Conservation (phyloP, 2,113 vertebrate genomes). For the Corythornis vintsioides region DNA sequence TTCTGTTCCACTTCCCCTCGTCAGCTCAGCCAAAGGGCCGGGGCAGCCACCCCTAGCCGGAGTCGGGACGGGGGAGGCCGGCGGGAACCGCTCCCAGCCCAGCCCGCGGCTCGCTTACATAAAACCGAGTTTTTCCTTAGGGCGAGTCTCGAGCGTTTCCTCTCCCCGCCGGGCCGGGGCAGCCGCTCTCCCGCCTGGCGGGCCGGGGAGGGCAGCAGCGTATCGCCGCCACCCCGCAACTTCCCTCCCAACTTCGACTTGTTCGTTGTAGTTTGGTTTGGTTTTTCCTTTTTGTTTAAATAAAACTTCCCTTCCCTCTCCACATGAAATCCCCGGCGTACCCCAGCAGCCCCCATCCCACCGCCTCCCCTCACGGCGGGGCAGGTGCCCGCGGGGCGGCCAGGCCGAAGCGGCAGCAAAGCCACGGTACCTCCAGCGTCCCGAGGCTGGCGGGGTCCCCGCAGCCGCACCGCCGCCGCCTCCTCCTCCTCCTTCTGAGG, state of each 20-base stretch:
- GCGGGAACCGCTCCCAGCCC: background rate
- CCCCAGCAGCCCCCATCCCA: background rate
- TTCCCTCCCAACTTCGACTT: background rate
- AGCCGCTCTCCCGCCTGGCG: background rate
- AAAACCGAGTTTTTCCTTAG: background rate
- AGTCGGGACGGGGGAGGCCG: background rate
- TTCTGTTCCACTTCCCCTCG: fast-evolving
- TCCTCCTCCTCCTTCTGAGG: background rate
- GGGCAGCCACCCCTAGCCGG: background rate
- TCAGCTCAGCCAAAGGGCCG: background rate
- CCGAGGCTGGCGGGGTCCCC: background rate
- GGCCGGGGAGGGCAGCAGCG: background rate
- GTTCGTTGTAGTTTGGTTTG: too few species aligned
- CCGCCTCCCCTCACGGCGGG: background rate
- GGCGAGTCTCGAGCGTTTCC: background rate
- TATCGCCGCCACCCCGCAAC: background rate
- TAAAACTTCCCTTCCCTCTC: background rate
- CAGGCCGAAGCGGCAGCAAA: background rate
- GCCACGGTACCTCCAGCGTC: background rate
- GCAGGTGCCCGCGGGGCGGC: background rate
- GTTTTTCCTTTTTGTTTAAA: background rate
- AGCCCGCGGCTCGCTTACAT: background rate
- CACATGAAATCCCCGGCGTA: background rate
- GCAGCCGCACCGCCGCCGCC: background rate
- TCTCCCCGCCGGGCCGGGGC: background rate